These are phyloP conservation scores for Sesamia inferens DNA, from an alignment of 2,888 invertebrate species.

Conservation along the genomic window DNA sequence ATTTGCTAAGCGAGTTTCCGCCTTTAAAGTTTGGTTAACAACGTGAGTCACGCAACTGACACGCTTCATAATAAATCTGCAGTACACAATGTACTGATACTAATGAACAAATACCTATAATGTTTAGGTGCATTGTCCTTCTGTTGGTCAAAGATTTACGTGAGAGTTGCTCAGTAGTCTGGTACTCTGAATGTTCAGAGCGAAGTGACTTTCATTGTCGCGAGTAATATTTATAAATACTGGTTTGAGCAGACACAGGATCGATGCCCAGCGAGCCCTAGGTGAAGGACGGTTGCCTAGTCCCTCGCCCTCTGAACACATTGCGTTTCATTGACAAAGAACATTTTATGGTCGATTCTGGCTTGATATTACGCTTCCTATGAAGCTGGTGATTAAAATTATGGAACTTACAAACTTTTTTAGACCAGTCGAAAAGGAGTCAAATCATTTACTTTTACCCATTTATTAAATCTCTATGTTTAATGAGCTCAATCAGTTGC, in stretches of 20 bases:
- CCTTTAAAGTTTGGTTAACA: conserved; percentile 86
- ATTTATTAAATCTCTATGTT: conserved; percentile 51
- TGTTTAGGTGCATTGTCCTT: conserved; percentile 74
- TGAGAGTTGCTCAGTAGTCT: conserved; percentile 34
- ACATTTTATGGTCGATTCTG: conserved; percentile 14
- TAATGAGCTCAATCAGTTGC: conserved; percentile 83
- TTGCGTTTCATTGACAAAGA: conserved; percentile 72
- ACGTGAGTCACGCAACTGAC: conserved; percentile 87
- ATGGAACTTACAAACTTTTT: background rate
- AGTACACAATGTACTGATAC: conserved; percentile 68
- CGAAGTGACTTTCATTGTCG: conserved; percentile 74
- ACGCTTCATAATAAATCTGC: conserved; percentile 81
- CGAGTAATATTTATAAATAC: conserved; percentile 84
- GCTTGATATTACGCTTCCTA: background rate
- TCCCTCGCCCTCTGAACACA: conserved; percentile 75
- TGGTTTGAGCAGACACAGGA: conserved; percentile 82
- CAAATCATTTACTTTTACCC: conserved; percentile 31
- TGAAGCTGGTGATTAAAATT: background rate
- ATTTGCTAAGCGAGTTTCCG: conserved; percentile 87
- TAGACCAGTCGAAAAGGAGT: background rate
- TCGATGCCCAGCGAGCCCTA: conserved; percentile 85
- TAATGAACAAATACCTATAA: conserved; percentile 60
- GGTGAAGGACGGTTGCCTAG: conserved; percentile 86
- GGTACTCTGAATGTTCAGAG: conserved; percentile 48
- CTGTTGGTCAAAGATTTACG: conserved; percentile 59